These are phyloP conservation scores for Micromys minutus DNA, from an alignment of 2,113 vertebrate species.

Conservation along the genomic window DNA sequence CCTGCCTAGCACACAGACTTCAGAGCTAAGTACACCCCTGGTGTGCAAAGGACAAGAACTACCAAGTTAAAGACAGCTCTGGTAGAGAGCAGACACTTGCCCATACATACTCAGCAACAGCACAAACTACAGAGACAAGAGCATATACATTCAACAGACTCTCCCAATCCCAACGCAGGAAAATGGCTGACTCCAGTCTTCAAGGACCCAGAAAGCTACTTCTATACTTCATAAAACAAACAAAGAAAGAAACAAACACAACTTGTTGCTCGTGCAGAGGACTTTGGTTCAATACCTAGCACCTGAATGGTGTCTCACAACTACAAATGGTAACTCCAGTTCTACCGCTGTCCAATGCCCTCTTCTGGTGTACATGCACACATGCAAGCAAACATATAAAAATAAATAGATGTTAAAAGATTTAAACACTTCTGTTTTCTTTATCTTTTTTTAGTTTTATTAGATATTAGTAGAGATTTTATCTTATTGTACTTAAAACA, in stretches of 20 bases:
- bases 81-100: not conserved
- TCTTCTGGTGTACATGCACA: not conserved
- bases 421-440: not conserved
- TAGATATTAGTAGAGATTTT: not conserved
- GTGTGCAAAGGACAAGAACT: not conserved
- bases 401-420: not conserved
- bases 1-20: not conserved
- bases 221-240: not conserved
- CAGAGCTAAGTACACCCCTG: not conserved
- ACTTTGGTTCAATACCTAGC: not conserved
- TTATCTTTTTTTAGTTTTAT: not conserved
- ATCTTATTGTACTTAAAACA: not conserved
- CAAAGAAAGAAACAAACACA: no score
- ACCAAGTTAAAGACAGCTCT: not conserved
- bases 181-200: not conserved
- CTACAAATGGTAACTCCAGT: not conserved
- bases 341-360: not conserved
- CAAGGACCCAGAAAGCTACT: not conserved
- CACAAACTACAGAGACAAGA: not conserved
- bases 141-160: not conserved
- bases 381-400: not conserved
- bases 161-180: not conserved
- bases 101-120: not conserved
- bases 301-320: not conserved
- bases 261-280: not conserved